Evolutionary conservation across 2,888 invertebrate species (phyloP).

Genomic region (Helleia helle): DNA sequence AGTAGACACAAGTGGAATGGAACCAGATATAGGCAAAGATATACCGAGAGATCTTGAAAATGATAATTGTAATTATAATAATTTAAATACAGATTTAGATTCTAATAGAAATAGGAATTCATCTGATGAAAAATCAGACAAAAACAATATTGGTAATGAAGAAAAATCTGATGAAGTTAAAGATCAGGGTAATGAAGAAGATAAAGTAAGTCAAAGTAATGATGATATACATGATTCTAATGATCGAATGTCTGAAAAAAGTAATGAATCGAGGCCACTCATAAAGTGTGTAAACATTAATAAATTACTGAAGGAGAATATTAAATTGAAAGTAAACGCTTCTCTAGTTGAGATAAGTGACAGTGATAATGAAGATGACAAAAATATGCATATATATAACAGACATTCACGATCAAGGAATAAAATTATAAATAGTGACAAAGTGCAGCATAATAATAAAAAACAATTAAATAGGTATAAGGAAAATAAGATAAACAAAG

Average conservation of each 20-base stretch:
- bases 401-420: conserved; percentile 13
- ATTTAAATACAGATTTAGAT: no score
- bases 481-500: conserved; percentile 12
- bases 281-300: conserved; percentile 57
- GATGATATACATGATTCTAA: not conserved
- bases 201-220: not conserved
- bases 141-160: conserved; percentile 12
- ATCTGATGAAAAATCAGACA: conserved; percentile 13
- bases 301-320: conserved; percentile 48
- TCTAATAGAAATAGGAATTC: no score
- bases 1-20: not conserved
- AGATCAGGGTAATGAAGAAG: not conserved
- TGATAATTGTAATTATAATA: not conserved
- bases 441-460: conserved; percentile 6
- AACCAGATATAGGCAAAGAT: not conserved
- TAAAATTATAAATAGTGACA: conserved; percentile 8
- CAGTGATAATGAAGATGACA: conserved; percentile 14
- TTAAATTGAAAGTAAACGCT: conserved; percentile 14
- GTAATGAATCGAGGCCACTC: conserved; percentile 28
- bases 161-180: no score
- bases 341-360: conserved; percentile 14
- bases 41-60: not conserved
- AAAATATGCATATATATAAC: conserved; percentile 14
- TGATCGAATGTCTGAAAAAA: not conserved
- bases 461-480: conserved; percentile 10